phyloP scores from a whole-genome alignment of 2,797 vertebrate genomes.

The Gila robusta region DNA sequence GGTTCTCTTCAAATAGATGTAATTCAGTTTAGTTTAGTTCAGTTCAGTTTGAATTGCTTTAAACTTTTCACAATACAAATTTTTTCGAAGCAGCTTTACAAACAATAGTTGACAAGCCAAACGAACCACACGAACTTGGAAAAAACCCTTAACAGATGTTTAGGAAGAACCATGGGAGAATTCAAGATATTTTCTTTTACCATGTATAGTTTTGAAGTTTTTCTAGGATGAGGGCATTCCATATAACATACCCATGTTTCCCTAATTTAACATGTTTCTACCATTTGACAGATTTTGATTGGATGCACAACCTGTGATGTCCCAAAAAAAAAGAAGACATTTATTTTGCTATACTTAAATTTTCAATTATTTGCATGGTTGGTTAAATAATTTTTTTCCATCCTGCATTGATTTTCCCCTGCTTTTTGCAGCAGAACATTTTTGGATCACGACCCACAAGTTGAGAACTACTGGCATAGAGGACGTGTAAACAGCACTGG shows the following conservation, averaged over 20 bases:
- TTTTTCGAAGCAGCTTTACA: background rate
- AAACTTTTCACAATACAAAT: background rate
- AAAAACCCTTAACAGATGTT: background rate
- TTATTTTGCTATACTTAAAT: background rate
- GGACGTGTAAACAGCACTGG: conserved; percentile 34
- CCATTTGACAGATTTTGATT: background rate
- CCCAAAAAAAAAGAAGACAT: background rate
- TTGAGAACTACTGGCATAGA: conserved; percentile 19
- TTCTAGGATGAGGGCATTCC: background rate
- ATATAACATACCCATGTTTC: background rate
- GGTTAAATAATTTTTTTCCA: background rate
- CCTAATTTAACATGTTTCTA: background rate
- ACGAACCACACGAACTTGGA: background rate
- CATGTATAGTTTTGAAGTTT: background rate
- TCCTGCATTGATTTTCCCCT: background rate
- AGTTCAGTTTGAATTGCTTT: background rate
- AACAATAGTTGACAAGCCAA: background rate
- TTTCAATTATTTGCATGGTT: background rate
- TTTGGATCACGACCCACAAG: background rate
- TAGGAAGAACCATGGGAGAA: background rate
- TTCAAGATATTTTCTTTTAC: background rate
- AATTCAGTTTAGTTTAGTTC: background rate
- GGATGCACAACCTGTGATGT: background rate
- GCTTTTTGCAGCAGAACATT: conserved; percentile 8
- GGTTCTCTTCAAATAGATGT: background rate